Evolutionary conservation across 2,113 vertebrate genomes (phyloP), one percentile per base, ranked within the genome.

Genomic region (Etia nguti): DNA sequence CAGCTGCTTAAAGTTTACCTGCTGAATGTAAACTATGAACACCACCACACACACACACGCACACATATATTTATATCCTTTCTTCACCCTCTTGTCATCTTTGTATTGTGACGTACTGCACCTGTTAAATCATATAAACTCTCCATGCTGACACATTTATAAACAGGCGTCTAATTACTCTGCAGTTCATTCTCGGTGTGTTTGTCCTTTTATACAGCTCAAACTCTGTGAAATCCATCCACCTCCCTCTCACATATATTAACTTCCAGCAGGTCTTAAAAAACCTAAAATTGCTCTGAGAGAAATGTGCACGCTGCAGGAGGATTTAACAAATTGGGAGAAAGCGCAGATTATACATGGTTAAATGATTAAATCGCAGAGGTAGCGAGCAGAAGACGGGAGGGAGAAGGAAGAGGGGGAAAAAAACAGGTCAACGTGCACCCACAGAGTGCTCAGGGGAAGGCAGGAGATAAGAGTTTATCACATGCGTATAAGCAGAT

Each of bases 1-100:
- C 93, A 94, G 95, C 92, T 94, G 93, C 89, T 75, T 60, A 62
- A 87, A 90, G 95, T 96, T 95, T 94, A 96, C 95, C 95, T 96
- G 95, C 88, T 91, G 70, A 84, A 89, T 91, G 90, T 95, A 95
- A 95, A 95, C 92, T 77, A 29, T 22, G 83, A 36, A 46, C 84
- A 31, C 79, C 56, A 56, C 77, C 56, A 10, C 6, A 12, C n/a
- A 34, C 55, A 81, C 50, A 81, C 84, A 65, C 79, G 54, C 54
- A 82, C 16, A 82, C 80, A 89, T 48, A 1, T 77, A 90, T 89
- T 86, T 91, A 88, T 29, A 86, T 59, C 55, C 79, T 50, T 46
- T 38, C 11, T 70, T 54, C 56, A 16, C 8, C 62, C 80, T 68
- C 83, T 18, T 62, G 86, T 84, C 88, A 48, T 77, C 75, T 80